Base-by-base conservation (phyloP, 2,888 invertebrate genomes). In the Acrocera orbiculus region DNA sequence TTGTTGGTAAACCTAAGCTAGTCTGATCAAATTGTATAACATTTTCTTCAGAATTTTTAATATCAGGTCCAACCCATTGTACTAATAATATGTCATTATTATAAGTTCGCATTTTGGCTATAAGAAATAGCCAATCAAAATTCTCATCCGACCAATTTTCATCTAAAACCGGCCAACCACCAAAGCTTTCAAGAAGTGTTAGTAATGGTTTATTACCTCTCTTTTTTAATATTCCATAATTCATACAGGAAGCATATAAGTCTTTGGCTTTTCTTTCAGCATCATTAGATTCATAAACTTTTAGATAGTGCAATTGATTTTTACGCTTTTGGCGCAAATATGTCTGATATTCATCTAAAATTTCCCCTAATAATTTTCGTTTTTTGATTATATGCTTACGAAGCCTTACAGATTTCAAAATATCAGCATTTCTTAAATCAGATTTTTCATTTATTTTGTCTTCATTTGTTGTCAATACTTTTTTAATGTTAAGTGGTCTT, bases 21-120 rank as follows among this genome's bases (percentile, higher is more conserved):
- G 87, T 82, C 60, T 92, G 90, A 59, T 93, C 90, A 47, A 93
- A 73, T 66, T 89, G 70, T 39, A 93, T 79, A 6, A 92, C 75
- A 56, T 89, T 85, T 49, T 80, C 75, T 48, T 85, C 78, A 5
- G 92, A 89, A 56, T 92, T 85, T 53, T 86, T 86, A 36, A 92
- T 86, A 53, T 95, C 92, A 0, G 90, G 83, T 9, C 86, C 87
- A 25, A 92, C 83, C 79, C 82, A 83, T 52, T 83, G 76, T 0
- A 85, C 76, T 43, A 90, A 70, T 1, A 90, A 63, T 37, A 87
- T 76, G 41, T 85, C 83, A 49, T 86, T 87, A 56, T 89, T 89
- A 50, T 75, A 82, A 19, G 81, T 63, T 35, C 83, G 65, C 11
- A 85, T 51, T 39, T 73, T 70, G 1, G 81, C 83, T 52, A 82